These are phyloP conservation scores for Catalaphyllia jardinei DNA, from an alignment of 64 coral and sea anemone species.

Conservation along the genomic window DNA sequence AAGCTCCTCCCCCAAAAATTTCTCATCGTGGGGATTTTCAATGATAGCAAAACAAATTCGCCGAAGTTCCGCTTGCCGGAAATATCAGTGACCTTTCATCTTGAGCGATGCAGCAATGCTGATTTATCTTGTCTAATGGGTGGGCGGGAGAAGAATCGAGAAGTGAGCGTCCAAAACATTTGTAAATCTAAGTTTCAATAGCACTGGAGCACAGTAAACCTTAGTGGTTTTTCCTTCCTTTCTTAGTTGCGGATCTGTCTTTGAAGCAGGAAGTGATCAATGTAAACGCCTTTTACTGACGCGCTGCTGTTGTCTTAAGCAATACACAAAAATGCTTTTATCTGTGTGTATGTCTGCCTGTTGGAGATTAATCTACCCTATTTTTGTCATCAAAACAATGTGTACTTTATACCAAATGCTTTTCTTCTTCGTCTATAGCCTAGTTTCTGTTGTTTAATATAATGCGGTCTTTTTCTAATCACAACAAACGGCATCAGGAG, in stretches of 20 bases:
- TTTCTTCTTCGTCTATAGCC: neutral
- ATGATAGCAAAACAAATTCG: slow-evolving; percentile 18
- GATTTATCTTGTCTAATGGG: neutral
- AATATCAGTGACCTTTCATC: slow-evolving; percentile 4
- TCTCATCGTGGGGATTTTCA: slow-evolving; percentile 16
- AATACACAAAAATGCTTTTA: neutral
- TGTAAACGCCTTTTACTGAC: neutral
- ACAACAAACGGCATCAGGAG: neutral
- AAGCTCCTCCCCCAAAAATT: neutral
- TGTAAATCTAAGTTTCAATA: no score
- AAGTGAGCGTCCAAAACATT: neutral
- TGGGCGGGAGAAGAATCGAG: neutral
- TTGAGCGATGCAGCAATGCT: neutral
- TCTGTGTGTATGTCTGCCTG: neutral
- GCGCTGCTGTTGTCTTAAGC: neutral
- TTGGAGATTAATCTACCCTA: neutral
- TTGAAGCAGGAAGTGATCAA: slow-evolving; percentile 28
- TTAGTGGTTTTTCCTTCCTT: neutral
- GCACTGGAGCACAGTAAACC: neutral
- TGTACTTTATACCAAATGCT: neutral
- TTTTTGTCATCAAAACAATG: slow-evolving; percentile 13
- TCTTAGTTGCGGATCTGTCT: neutral
- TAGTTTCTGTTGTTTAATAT: neutral
- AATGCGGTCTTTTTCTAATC: neutral
- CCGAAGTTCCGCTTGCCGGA: slow-evolving; percentile 32